Evolutionary conservation across 2,113 vertebrate species (phyloP), one percentile per base, ranked within the genome.

Genomic region (Engystomops pustulosus): DNA sequence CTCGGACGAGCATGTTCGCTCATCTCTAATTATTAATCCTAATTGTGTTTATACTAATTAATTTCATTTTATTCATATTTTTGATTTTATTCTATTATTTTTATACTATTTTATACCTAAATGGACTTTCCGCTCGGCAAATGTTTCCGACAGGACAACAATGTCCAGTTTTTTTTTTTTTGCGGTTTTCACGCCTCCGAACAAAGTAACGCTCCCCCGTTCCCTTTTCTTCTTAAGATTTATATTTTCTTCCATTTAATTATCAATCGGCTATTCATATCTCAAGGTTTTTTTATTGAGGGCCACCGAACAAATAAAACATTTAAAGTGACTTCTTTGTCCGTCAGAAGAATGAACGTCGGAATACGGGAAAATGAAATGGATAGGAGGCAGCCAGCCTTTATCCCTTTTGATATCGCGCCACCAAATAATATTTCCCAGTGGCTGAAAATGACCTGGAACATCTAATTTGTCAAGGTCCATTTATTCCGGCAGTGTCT

Each of bases 381-480:
- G 38, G 44, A 69, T 70, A 55, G 62, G 53, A 77, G 49, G 32
- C 45, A 83, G 27, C 62, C 69, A 30, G 20, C 32, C 34, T 84
- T 74, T 51, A 77, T 77, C 62, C 74, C 62, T 58, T 85, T 79
- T 53, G 70, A 78, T 70, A 67, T 78, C 45, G 36, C 45, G 23
- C 23, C 58, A 76, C 44, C 58, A 78, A 67, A 84, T 77, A 77
- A 77, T 77, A 68, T 76, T 68, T 76, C 41, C 30, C 44, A 32
- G 30, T 27, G 83, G 49, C 75, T 58, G 47, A 85, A 85, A 78
- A 78, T 85, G 83, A 85, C 75, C 83, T 85, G 74, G 75, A 85
- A 84, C 81, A 84, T 84, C 71, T 53, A 68, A 85, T 85, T 85
- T 79, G 83, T 85, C 75, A 85, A 85, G 83, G 83, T 70, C 83